Conservation (phyloP, 2,888 invertebrate genomes). For the Zele albiditarsus region DNA sequence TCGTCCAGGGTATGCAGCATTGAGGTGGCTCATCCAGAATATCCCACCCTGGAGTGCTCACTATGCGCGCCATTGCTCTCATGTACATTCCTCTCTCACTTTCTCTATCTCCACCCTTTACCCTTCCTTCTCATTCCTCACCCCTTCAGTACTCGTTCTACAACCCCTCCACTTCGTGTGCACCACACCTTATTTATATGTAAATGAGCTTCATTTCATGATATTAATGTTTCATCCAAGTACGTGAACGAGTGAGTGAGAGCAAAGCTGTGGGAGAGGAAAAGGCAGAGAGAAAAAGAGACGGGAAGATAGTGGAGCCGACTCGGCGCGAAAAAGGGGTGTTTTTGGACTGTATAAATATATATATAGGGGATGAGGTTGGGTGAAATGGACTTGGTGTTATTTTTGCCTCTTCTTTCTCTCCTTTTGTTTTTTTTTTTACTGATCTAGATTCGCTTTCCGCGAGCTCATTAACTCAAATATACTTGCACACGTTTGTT, state of each 20-base stretch:
- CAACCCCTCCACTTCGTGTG: constrained; percentile 58
- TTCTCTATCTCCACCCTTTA: constrained; percentile 58
- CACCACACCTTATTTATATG: constrained; percentile 86
- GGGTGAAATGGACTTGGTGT: constrained; percentile 1
- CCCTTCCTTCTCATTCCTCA: constrained; percentile 50
- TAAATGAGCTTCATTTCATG: constrained; percentile 93
- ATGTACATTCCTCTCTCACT: constrained; percentile 52
- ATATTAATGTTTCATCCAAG: constrained; percentile 83
- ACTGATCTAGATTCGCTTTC: constrained; percentile 13
- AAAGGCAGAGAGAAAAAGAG: constrained; percentile 3
- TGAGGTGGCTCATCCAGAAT: constrained; percentile 53
- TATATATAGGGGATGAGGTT: neutral
- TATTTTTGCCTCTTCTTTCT: neutral
- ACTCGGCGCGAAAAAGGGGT: constrained; percentile 9
- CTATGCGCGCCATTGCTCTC: constrained; percentile 49
- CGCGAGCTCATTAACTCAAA: constrained; percentile 11
- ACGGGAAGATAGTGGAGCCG: neutral
- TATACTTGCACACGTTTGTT: no score
- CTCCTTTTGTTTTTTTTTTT: neutral
- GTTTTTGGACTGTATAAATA: constrained; percentile 5
- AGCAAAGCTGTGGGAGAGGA: neutral
- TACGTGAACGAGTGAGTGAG: constrained; percentile 30
- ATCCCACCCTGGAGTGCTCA: constrained; percentile 60
- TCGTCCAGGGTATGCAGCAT: constrained; percentile 13
- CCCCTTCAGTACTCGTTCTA: constrained; percentile 54